Evolutionary conservation across 2,113 vertebrate species (phyloP), one percentile per base, ranked within the genome.

Genomic region (Rhea americana): DNA sequence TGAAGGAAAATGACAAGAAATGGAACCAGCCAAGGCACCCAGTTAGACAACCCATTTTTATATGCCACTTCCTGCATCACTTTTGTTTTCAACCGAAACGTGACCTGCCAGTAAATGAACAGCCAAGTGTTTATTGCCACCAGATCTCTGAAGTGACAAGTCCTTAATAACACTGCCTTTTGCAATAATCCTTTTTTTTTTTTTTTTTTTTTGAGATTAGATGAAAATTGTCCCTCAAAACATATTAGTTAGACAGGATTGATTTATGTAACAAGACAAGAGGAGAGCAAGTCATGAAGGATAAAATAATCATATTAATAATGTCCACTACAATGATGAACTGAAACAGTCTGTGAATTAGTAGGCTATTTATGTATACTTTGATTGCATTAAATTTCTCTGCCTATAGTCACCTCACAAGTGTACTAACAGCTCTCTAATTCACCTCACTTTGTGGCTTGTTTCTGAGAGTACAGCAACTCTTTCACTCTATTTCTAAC

Each of bases 301-400:
- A 95, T 86, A 94, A 90, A 93, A 92, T 93, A 95, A 95, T 95
- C 90, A 82, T 41, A 78, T 89, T 91, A 90, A 94, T 94, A 85
- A 92, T 22, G 62, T 91, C 91, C 94, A 93, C 58, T 76, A 24
- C 39, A 82, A 63, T 37, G 66, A 91, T 26, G 76, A 90, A 93
- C 77, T 71, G 82, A 73, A 94, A 80, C 39, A 73, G 56, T 82
- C 32, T 70, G 62, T 85, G 39, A 43, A 85, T 93, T 91, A 91
- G 74, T 39, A 80, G 59, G 43, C 70, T 96, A 76, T 86, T 91
- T 94, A 85, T 41, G 56, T 8, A 85, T 43, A 24, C 74, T 81
- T 75, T 41, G 78, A 95, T 50, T 86, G 75, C 78, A 80, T 77
- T 82, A 78, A 8, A 53, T 35, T 93, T 86, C 65, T 58, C 26